These are phyloP conservation scores for Dicerorhinus sumatrensis DNA, from an alignment of 2,113 vertebrate species.

Conservation along the genomic window DNA sequence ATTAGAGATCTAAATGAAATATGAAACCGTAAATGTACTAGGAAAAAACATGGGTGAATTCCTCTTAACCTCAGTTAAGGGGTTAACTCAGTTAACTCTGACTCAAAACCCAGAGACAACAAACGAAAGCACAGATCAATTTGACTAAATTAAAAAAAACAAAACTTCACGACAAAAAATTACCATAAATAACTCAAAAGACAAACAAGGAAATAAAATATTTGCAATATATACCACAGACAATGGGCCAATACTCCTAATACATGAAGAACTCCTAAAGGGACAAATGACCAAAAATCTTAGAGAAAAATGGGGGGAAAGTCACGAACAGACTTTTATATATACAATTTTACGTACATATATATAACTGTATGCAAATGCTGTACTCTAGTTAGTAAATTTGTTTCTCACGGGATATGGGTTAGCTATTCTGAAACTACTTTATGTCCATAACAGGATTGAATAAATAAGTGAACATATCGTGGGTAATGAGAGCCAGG, in stretches of 20 bases:
- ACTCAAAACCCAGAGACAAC: neutral
- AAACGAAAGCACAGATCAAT: neutral
- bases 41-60: neutral
- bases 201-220: neutral
- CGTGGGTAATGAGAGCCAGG: neutral
- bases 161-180: neutral
- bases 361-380: neutral
- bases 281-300: neutral
- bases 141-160: neutral
- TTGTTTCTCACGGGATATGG: neutral
- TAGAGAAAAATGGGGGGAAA: neutral
- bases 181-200: neutral
- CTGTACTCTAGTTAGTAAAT: neutral
- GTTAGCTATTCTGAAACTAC: neutral
- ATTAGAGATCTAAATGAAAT: neutral
- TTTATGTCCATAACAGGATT: neutral
- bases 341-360: neutral
- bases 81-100: neutral
- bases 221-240: neutral
- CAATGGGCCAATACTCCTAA: neutral
- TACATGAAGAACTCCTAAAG: neutral
- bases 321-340: neutral
- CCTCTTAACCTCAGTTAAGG: neutral
- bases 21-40: neutral
- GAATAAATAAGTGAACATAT: neutral